A percentile compares a stretch with the other conserved stretches of the same genome.
Evolutionary conservation across 1,140 invertebrate species (phyloP).

Genomic region (Araneus ventricosus): DNA sequence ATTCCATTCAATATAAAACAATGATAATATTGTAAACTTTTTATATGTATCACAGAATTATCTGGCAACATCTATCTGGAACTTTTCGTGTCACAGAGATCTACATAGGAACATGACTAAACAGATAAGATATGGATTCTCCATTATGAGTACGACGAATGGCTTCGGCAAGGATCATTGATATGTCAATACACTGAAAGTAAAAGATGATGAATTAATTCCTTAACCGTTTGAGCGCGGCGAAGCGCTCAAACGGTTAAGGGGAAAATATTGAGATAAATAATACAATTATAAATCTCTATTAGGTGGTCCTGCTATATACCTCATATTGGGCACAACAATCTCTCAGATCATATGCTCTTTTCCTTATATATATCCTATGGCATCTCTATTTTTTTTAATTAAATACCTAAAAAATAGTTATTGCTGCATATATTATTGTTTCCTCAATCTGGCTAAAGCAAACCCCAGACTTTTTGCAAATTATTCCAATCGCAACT

Average conservation of each 20-base stretch:
- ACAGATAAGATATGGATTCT: conserved; percentile 96
- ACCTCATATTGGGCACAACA: too few relatives aligned
- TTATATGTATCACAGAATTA: conserved; percentile 41
- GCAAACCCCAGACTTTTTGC: too few relatives aligned
- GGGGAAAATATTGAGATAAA: not conserved
- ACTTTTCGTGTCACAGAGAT: not conserved
- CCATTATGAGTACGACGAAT: conserved; percentile 98
- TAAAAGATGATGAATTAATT: too few relatives aligned
- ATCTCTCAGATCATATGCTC: too few relatives aligned
- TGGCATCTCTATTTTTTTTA: too few relatives aligned
- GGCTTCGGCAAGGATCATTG: conserved; percentile 98
- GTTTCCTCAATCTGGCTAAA: too few relatives aligned
- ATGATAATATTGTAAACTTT: conserved; percentile 10
- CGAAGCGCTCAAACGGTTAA: conserved; percentile 23
- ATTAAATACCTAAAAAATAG: too few relatives aligned
- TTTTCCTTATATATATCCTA: too few relatives aligned
- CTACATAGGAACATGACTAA: conserved; percentile 91
- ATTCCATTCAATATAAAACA: conserved; percentile 13
- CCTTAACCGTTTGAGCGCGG: too few relatives aligned
- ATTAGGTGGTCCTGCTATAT: too few relatives aligned
- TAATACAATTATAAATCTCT: not conserved
- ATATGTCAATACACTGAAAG: conserved; percentile 96
- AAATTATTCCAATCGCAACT: too few relatives aligned
- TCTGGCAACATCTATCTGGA: conserved; percentile 43
- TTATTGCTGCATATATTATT: too few relatives aligned